These are phyloP conservation scores for Dicrurus megarhynchus DNA, from an alignment of 2,113 vertebrate genomes.

Conservation along the genomic window DNA sequence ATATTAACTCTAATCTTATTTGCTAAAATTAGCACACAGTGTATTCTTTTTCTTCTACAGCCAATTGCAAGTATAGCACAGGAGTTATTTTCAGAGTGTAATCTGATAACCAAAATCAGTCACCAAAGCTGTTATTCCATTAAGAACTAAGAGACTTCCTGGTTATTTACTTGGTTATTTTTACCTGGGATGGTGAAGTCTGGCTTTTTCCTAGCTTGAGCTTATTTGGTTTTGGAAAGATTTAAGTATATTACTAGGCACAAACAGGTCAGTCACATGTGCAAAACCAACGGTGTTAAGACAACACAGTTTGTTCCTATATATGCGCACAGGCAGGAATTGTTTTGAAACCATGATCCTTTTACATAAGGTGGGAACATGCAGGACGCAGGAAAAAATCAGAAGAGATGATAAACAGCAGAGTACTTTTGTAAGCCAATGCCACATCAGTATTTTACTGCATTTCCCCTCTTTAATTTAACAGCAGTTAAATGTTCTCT, in stretches of 20 bases:
- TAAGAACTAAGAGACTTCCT: slow-evolving; percentile 52
- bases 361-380: background rate
- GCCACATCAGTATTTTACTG: background rate
- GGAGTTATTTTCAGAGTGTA: slow-evolving; percentile 51
- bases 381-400: background rate
- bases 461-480: background rate
- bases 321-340: background rate
- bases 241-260: background rate
- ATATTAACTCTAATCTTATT: slow-evolving; percentile 63
- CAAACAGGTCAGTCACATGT: background rate
- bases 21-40: slow-evolving; percentile 56
- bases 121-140: slow-evolving; percentile 51
- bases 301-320: background rate
- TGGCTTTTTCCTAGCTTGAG: background rate
- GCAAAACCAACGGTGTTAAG: background rate
- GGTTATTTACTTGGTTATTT: slow-evolving; percentile 55
- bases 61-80: background rate
- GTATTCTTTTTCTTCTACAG: slow-evolving; percentile 43
- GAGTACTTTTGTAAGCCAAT: background rate
- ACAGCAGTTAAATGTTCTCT: background rate
- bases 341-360: background rate
- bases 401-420: background rate
- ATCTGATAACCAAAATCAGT: slow-evolving; percentile 61
- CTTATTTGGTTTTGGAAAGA: background rate
- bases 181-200: background rate